Conservation (phyloP, 2,888 invertebrate genomes). For the Ceramica pisi region DNA sequence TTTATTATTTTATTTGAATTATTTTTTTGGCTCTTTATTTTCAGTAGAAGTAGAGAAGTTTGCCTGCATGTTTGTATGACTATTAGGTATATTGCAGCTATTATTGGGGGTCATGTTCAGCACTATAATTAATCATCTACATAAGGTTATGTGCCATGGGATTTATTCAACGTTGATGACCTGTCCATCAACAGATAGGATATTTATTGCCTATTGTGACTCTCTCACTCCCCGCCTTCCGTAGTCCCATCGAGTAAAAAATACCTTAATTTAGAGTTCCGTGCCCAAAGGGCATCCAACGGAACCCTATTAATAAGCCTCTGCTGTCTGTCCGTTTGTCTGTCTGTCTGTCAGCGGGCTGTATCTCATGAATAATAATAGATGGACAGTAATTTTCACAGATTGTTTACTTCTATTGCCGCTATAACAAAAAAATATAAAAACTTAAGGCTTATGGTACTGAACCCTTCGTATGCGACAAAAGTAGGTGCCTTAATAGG, state of each 20-base stretch:
- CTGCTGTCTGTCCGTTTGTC: too few species aligned
- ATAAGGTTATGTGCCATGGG: conserved; percentile 25
- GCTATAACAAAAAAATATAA: too few species aligned
- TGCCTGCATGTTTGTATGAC: neutral
- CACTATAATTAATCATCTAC: neutral
- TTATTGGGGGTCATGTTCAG: neutral
- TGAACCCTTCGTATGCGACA: too few species aligned
- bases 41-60: neutral
- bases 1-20: too few species aligned
- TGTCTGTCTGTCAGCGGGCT: too few species aligned
- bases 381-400: too few species aligned
- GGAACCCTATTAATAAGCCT: too few species aligned
- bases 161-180: conserved; percentile 8
- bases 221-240: conserved; percentile 6
- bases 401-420: too few species aligned
- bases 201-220: neutral
- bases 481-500: neutral
- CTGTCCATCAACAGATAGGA: neutral
- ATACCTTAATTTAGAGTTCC: too few species aligned
- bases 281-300: too few species aligned
- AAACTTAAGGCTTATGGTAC: too few species aligned
- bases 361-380: too few species aligned
- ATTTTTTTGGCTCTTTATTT: neutral
- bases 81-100: neutral
- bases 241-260: neutral